These are phyloP conservation scores for Nettapus auritus DNA, from an alignment of 2,113 vertebrate genomes.

Conservation along the genomic window DNA sequence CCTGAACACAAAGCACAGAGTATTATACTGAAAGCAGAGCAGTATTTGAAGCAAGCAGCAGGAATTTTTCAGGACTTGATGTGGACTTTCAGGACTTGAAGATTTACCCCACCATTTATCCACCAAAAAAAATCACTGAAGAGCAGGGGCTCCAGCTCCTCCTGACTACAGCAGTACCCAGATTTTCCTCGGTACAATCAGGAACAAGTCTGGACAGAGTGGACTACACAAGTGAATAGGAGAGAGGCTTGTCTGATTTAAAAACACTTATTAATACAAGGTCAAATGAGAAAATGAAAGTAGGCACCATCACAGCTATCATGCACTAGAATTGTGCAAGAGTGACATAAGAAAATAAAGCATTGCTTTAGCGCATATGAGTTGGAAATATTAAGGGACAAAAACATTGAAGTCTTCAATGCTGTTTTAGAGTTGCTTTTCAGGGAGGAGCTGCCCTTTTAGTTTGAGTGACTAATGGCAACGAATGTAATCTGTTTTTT, in stretches of 20 bases:
- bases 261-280: neutral
- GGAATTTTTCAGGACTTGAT: neutral
- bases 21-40: neutral
- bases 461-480: conserved; percentile 65
- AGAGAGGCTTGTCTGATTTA: neutral
- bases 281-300: neutral
- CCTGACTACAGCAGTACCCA: neutral
- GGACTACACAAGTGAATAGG: neutral
- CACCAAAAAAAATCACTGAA: neutral
- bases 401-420: conserved; percentile 39
- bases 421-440: conserved; percentile 44
- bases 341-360: neutral
- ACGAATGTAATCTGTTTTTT: conserved; percentile 69
- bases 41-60: neutral
- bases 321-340: neutral
- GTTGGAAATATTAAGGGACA: conserved; percentile 35
- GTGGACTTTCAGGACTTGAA: neutral
- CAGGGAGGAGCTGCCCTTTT: conserved; percentile 70
- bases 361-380: neutral
- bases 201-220: neutral
- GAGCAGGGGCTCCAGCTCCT: neutral
- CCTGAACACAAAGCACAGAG: neutral
- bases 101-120: neutral
- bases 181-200: neutral
- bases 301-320: neutral